Conservation (phyloP, 64 coral and sea anemone species). For the Catalaphyllia jardinei region DNA sequence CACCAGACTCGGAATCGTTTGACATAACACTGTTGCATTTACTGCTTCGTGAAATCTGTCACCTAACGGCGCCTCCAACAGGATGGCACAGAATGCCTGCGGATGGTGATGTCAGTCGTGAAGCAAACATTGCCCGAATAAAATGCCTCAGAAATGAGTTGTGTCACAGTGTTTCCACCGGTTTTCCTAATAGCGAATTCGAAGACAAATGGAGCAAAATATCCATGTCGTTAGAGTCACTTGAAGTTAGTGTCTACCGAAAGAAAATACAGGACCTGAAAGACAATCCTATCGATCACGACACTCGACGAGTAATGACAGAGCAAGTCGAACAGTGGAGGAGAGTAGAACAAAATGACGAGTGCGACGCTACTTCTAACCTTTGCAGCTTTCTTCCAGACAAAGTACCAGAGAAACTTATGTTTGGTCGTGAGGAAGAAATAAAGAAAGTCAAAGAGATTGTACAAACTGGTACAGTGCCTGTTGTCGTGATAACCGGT, state of each 20-base stretch:
- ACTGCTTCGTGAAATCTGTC: slow-evolving; percentile 50
- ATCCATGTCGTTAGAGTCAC: slow-evolving; percentile 8
- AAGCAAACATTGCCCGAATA: slow-evolving; percentile 55
- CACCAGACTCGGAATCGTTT: background rate
- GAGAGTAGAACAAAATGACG: too few species aligned
- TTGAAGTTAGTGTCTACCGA: slow-evolving; percentile 5
- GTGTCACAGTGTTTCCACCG: slow-evolving; percentile 15
- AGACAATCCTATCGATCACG: slow-evolving; percentile 15
- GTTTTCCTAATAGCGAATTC: background rate
- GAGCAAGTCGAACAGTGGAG: background rate
- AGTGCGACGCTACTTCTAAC: background rate
- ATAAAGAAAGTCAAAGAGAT: background rate
- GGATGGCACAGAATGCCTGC: slow-evolving; percentile 53
- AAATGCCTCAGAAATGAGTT: slow-evolving; percentile 60
- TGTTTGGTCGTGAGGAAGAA: slow-evolving; percentile 44
- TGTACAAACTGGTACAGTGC: background rate
- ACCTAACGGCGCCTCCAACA: background rate
- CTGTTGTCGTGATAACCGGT: slow-evolving; percentile 46
- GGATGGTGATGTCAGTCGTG: slow-evolving; percentile 37
- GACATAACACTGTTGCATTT: slow-evolving; percentile 73
- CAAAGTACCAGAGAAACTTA: background rate
- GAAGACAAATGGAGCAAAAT: slow-evolving; percentile 23
- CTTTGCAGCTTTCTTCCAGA: slow-evolving; percentile 20
- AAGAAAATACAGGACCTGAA: slow-evolving; percentile 36
- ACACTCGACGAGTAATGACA: background rate